Percentiles rank a stretch among this genome's conserved stretches.
Evolutionary conservation across 2,888 invertebrate species (phyloP).

Genomic region (Sinelater perroti): DNA sequence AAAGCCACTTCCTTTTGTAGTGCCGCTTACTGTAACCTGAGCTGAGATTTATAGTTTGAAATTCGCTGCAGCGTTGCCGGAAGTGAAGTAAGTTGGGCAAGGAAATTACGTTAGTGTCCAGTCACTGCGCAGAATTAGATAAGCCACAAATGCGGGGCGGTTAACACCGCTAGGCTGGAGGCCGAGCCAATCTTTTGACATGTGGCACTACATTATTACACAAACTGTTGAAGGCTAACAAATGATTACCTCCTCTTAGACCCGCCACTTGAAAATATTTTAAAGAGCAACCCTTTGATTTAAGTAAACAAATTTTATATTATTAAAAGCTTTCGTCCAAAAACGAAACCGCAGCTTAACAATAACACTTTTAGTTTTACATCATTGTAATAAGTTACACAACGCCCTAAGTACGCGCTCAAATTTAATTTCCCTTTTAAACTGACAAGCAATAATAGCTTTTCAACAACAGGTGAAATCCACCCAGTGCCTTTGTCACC

Average conservation of each 20-base stretch:
- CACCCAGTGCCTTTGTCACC: neutral
- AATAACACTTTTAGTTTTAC: too few relatives aligned
- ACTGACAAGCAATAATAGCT: constrained; percentile 13
- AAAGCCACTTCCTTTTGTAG: constrained; percentile 9
- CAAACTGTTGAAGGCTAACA: constrained; percentile 12
- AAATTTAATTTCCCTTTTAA: too few relatives aligned
- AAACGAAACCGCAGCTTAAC: too few relatives aligned
- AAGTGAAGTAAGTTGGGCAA: constrained; percentile 13
- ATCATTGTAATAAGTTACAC: too few relatives aligned
- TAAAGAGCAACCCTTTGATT: too few relatives aligned
- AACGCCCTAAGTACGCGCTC: too few relatives aligned
- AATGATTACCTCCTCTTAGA: constrained; percentile 12
- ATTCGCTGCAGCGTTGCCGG: constrained; percentile 11
- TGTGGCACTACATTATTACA: constrained; percentile 8
- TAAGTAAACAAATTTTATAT: too few relatives aligned
- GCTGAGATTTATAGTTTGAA: constrained; percentile 14
- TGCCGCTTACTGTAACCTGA: constrained; percentile 2
- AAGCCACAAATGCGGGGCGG: constrained; percentile 3
- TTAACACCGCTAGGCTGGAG: constrained; percentile 2
- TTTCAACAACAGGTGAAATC: constrained; percentile 7
- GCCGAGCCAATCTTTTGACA: constrained; percentile 13
- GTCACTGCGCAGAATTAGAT: constrained; percentile 15
- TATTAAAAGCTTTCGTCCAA: too few relatives aligned
- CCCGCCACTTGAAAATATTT: neutral
- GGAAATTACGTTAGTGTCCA: constrained; percentile 20